phyloP scores from a whole-genome alignment of 2,888 invertebrate genomes.

The Drosophila koepferae region DNA sequence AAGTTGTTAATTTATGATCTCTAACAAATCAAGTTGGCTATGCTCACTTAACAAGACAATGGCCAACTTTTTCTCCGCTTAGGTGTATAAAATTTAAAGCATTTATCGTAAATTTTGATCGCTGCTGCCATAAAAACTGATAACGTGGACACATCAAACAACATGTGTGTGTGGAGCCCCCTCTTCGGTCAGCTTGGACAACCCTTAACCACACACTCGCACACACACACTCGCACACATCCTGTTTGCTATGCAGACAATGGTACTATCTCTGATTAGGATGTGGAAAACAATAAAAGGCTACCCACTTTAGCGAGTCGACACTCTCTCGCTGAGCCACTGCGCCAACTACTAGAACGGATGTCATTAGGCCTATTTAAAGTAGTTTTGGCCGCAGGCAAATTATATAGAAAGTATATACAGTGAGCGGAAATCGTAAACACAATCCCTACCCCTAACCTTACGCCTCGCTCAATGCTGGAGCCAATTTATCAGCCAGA shows the following conservation, averaged over 20 bases:
- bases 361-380: slow-evolving; percentile 79
- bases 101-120: slow-evolving; percentile 81
- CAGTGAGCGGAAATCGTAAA: slow-evolving; percentile 55
- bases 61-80: slow-evolving; percentile 49
- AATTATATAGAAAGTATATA: slow-evolving; percentile 39
- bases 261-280: slow-evolving; percentile 73
- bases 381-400: slow-evolving; percentile 66
- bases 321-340: slow-evolving; percentile 40
- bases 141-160: slow-evolving; percentile 51
- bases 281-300: slow-evolving; percentile 82
- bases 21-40: slow-evolving; percentile 82
- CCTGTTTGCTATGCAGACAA: slow-evolving; percentile 61
- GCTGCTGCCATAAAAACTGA: slow-evolving; percentile 68
- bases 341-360: slow-evolving; percentile 59
- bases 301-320: slow-evolving; percentile 57
- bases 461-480: slow-evolving; percentile 1
- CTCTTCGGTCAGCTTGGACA: slow-evolving; percentile 51
- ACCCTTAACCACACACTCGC: slow-evolving; percentile 65
- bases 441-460: slow-evolving; percentile 30
- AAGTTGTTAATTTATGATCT: slow-evolving; percentile 79
- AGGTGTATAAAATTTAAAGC: slow-evolving; percentile 79
- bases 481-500: slow-evolving; percentile 53
- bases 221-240: slow-evolving; percentile 38
- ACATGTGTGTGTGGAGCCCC: slow-evolving; percentile 48
- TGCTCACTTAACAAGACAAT: slow-evolving; percentile 80